These are phyloP conservation scores for Manacus vitellinus DNA, from an alignment of 2,113 vertebrate genomes.

Conservation along the genomic window DNA sequence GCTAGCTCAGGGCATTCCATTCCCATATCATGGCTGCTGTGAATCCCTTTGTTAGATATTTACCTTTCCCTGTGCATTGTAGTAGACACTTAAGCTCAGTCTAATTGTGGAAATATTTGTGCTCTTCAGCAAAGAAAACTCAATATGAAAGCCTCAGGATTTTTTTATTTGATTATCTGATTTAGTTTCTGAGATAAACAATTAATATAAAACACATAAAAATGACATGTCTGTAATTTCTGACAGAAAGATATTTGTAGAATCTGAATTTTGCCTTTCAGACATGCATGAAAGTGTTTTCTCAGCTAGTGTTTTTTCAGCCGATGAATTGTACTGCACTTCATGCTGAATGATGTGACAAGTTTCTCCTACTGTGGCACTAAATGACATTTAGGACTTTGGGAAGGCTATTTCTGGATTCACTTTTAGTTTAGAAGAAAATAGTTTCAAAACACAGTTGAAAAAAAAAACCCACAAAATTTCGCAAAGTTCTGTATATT, in stretches of 20 bases:
- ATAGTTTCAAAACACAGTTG: not conserved
- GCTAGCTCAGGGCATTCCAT: not conserved
- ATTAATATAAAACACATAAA: conserved; percentile 39
- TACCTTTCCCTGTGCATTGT: not conserved
- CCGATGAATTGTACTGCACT: conserved; percentile 7
- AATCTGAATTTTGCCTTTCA: conserved; percentile 5
- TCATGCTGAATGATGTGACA: not conserved
- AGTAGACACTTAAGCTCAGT: not conserved
- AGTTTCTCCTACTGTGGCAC: not conserved
- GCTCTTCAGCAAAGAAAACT: not conserved
- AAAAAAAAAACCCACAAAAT: not conserved
- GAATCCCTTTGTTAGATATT: not conserved
- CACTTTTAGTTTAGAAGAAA: not conserved
- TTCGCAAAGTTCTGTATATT: not conserved
- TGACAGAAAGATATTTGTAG: conserved; percentile 24
- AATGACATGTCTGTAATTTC: conserved; percentile 49
- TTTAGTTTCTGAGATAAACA: conserved; percentile 25
- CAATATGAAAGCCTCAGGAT: not conserved
- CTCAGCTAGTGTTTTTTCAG: conserved; percentile 19
- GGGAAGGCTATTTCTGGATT: not conserved
- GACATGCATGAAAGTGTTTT: conserved; percentile 16
- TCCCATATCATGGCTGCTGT: not conserved
- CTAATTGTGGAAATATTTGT: not conserved
- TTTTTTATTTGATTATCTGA: conserved; percentile 36
- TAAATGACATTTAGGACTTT: not conserved